Percentiles rank a stretch among this genome's conserved stretches.
Evolutionary conservation across 2,797 vertebrate genomes (phyloP).

Genomic region (Sebastes oblongus): DNA sequence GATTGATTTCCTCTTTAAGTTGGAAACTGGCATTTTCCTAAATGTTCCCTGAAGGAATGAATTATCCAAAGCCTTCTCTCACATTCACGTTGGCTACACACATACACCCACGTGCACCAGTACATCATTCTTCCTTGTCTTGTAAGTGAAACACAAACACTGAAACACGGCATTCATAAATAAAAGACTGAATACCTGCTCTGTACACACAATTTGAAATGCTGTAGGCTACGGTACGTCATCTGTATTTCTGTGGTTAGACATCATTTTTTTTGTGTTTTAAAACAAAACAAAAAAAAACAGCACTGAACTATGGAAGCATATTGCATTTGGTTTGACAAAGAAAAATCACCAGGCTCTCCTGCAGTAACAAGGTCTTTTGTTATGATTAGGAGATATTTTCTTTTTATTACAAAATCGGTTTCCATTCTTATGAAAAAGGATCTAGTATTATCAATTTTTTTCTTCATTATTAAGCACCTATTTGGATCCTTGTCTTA

Average conservation of each 20-base stretch:
- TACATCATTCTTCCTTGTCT: conserved; percentile 11
- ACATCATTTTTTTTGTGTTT: conserved; percentile 12
- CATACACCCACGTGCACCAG: neutral
- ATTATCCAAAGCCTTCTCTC: conserved; percentile 18
- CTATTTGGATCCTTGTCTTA: neutral
- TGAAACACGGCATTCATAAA: conserved; percentile 31
- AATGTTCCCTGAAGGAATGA: conserved; percentile 35
- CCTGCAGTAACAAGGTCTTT: conserved; percentile 33
- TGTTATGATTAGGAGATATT: conserved; percentile 48
- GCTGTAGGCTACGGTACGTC: neutral
- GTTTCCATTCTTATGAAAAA: conserved; percentile 27
- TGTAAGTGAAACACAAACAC: conserved; percentile 13
- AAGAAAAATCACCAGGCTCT: conserved; percentile 46
- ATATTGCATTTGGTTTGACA: conserved; percentile 21
- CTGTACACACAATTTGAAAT: conserved; percentile 7
- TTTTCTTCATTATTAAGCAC: neutral
- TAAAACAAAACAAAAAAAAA: neutral
- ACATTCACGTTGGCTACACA: neutral
- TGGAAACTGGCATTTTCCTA: conserved; percentile 45
- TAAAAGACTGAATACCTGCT: conserved; percentile 26
- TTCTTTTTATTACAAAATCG: conserved; percentile 27
- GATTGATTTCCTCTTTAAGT: conserved; percentile 49
- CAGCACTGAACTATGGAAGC: neutral
- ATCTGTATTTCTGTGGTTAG: conserved; percentile 24
- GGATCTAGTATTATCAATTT: neutral